phyloP scores from a whole-genome alignment of 2,113 vertebrate species.

The Herpailurus yagouaroundi region DNA sequence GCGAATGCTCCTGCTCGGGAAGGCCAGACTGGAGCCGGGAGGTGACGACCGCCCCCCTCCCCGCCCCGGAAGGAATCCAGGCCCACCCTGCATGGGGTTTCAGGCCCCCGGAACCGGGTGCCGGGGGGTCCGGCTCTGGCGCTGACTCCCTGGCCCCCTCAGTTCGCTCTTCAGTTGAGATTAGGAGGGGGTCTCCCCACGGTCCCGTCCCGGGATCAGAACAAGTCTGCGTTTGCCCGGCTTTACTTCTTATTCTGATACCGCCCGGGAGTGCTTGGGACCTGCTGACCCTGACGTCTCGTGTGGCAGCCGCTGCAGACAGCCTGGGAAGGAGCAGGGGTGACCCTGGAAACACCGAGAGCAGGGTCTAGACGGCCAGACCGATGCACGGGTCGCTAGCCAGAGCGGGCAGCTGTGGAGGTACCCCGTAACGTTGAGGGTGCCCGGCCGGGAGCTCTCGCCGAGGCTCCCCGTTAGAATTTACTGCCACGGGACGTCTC shows the following conservation, averaged over 20 bases:
- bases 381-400: rapidly evolving
- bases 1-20: rapidly evolving
- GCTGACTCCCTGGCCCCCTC: too few species aligned
- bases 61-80: not conserved
- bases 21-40: not conserved
- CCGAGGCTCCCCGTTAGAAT: too few species aligned
- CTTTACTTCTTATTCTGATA: too few species aligned
- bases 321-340: not conserved
- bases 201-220: not conserved
- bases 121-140: rapidly evolving
- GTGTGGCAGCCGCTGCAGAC: too few species aligned
- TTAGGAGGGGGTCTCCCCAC: not conserved
- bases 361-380: not conserved
- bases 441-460: not conserved
- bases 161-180: not conserved
- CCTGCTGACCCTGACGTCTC: not conserved
- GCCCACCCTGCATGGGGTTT: rapidly evolving
- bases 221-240: rapidly evolving
- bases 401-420: too few species aligned
- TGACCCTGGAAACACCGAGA: rapidly evolving
- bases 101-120: too few species aligned
- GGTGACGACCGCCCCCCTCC: not conserved
- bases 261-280: not conserved
- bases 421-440: rapidly evolving
- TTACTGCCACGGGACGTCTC: not conserved